phyloP scores from a whole-genome alignment of 92 coral and sea anemone genomes.

The Diadumene lineata region DNA sequence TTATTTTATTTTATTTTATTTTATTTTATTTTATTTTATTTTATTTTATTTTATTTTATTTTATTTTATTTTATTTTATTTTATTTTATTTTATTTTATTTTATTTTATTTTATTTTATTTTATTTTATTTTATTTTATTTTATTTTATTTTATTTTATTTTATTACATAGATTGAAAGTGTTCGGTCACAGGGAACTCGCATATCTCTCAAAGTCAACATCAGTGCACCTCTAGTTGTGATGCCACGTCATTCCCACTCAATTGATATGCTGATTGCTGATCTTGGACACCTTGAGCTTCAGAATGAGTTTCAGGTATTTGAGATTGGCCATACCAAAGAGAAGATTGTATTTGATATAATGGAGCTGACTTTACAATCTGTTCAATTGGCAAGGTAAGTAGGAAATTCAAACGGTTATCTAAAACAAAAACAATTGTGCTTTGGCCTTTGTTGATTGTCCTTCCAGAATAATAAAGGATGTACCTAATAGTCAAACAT shows the following conservation, averaged over 20 bases:
- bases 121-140: too few species aligned
- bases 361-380: slow-evolving; percentile 88
- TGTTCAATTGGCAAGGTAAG: slow-evolving; percentile 88
- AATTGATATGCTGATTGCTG: slow-evolving; percentile 83
- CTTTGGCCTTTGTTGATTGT: neutral
- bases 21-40: too few species aligned
- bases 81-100: too few species aligned
- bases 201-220: slow-evolving; percentile 62
- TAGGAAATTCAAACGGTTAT: neutral
- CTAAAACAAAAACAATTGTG: neutral
- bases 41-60: too few species aligned
- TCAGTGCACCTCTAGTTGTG: slow-evolving; percentile 86
- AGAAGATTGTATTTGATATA: slow-evolving; percentile 69
- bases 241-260: slow-evolving; percentile 92
- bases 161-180: slow-evolving; percentile 60
- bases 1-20: too few species aligned
- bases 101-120: too few species aligned
- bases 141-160: too few species aligned
- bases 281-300: slow-evolving; percentile 89
- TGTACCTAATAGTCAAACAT: too few species aligned
- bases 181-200: slow-evolving; percentile 86
- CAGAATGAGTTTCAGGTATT: slow-evolving; percentile 73
- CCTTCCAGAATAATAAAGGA: too few species aligned
- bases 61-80: too few species aligned
- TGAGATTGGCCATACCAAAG: slow-evolving; percentile 27